These are phyloP conservation scores for Psilopogon haemacephalus DNA, from an alignment of 2,113 vertebrate species.

Conservation along the genomic window DNA sequence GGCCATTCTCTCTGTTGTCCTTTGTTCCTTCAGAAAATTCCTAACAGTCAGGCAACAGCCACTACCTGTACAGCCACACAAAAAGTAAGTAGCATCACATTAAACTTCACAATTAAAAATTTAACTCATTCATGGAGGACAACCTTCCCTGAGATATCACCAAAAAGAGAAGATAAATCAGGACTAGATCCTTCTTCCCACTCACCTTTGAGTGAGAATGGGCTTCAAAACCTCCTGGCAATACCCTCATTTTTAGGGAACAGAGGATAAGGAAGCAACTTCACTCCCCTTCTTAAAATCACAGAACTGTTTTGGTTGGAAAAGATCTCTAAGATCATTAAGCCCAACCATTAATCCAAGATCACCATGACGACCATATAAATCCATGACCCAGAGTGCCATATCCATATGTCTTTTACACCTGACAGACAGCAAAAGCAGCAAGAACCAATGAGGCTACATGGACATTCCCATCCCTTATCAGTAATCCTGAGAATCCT, in stretches of 20 bases:
- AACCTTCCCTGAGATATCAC: background rate
- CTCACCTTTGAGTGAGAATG: background rate
- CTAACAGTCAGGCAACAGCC: background rate
- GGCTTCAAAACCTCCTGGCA: background rate
- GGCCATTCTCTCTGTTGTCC: background rate
- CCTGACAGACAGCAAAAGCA: background rate
- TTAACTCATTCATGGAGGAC: background rate
- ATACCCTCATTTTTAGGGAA: background rate
- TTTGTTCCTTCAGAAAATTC: background rate
- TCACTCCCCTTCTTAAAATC: background rate
- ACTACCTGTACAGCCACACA: background rate
- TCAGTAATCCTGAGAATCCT: background rate
- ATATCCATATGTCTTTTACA: background rate
- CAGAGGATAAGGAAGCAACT: background rate
- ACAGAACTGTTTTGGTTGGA: no score
- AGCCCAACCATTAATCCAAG: no score
- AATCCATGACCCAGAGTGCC: no score
- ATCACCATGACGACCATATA: no score
- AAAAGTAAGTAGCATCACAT: background rate
- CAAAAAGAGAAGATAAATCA: background rate
- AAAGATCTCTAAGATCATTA: no score
- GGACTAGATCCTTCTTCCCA: background rate
- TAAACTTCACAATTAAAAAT: background rate
- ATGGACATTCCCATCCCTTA: background rate
- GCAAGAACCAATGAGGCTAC: background rate